phyloP scores from a whole-genome alignment of 2,113 vertebrate species.

The Arizona elegans region DNA sequence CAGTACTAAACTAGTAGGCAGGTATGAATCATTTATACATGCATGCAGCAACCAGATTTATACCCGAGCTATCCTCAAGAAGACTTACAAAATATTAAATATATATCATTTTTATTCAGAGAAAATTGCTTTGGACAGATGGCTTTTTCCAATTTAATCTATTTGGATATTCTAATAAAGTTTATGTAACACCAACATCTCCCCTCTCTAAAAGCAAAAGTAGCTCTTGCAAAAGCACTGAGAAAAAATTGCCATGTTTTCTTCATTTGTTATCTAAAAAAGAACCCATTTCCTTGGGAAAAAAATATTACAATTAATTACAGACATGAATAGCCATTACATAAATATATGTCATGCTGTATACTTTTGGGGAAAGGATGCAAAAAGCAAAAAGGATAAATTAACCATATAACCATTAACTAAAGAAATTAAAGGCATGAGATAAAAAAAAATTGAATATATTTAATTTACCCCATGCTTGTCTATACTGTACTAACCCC shows the following conservation, averaged over 20 bases:
- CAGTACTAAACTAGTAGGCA: background rate
- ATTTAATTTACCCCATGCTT: background rate
- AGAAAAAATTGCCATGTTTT: background rate
- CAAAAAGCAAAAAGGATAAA: background rate
- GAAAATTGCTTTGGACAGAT: background rate
- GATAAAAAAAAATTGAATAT: background rate
- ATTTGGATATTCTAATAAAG: background rate
- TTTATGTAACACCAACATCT: background rate
- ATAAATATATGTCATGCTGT: background rate
- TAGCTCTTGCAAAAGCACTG: background rate
- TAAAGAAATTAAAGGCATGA: background rate
- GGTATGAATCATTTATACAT: background rate
- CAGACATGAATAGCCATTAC: background rate
- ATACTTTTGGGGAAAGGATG: background rate
- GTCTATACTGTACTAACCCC: background rate
- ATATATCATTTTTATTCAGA: background rate
- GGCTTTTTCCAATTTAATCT: background rate
- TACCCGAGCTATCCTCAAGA: background rate
- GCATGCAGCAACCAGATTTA: background rate
- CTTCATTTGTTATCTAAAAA: background rate
- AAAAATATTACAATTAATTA: background rate
- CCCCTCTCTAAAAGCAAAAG: background rate
- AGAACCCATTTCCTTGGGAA: background rate
- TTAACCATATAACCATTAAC: background rate
- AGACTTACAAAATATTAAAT: background rate